Evolutionary conservation across 2,113 vertebrate genomes (phyloP), one percentile per base, ranked within the genome.

Genomic region (Stictonetta naevosa): DNA sequence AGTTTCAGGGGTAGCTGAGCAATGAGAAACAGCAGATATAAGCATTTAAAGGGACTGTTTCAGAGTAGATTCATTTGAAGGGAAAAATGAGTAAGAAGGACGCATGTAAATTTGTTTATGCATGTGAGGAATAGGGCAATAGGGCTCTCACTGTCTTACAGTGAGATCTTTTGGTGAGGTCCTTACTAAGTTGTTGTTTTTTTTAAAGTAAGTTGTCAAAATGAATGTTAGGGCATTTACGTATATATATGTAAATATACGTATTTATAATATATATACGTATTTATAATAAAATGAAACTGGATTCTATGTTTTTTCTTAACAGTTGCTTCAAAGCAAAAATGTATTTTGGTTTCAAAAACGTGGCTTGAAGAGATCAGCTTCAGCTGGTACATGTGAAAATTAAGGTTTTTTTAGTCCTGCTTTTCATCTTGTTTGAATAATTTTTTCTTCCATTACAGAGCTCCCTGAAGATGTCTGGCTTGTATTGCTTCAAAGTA

Each of bases 391-490:
- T 81, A 16, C 18, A 19, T 0, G 2, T 66, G 40, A 87, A 93
- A 90, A 74, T 26, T 2, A 79, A 73, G 31, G 9, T 87, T 7
- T 73, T 10, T 78, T 17, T 73, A 76, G n/a, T 63, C 19, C 46
- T 76, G 55, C 11, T 12, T 4, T 72, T 77, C 18, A 12, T 64
- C n/a, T 64, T 46, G 2, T 67, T 86, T 38, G 36, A 80, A 20
- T 66, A 28, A 31, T 55, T 58, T 3, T 34, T 26, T 46, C 28
- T 82, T 31, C 4, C 38, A 11, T 1, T 76, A 31, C 44, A 92
- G 85, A 74, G 46, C 34, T 90, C 11, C 20, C 33, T 90, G 80
- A 95, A 94, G 86, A 96, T 97, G 88, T 50, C 53, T 94, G 64
- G 38, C 40, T 94, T 10, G 4, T 52, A n/a, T 8, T 58, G 38